A percentile compares a stretch with the other conserved stretches of the same genome.
Conservation (phyloP, 2,797 vertebrate species). For the Pseudomugil tenellus region DNA sequence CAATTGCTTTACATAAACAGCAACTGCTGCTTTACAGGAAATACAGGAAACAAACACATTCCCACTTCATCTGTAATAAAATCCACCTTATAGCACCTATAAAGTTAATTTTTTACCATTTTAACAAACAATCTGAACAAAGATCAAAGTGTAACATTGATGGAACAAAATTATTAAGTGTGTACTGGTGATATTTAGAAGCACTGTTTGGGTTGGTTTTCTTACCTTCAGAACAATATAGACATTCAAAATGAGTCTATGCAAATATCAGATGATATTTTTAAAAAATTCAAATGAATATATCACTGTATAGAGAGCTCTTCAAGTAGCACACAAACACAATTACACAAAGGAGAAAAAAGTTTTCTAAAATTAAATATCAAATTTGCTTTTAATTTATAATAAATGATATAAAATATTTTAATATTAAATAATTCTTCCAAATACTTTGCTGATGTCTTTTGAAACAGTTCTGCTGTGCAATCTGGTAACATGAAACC, state of each 20-base stretch:
- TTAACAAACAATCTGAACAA: neutral
- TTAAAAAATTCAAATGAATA: neutral
- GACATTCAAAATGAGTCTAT: neutral
- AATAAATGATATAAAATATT: slow-evolving; percentile 10
- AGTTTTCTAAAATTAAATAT: slow-evolving; percentile 43
- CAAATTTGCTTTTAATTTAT: slow-evolving; percentile 53
- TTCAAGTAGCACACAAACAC: neutral
- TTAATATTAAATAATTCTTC: slow-evolving; percentile 24
- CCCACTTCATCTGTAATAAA: neutral
- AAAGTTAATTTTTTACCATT: neutral
- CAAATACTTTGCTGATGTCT: neutral
- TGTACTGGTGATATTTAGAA: neutral
- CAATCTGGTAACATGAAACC: neutral
- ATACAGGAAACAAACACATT: neutral
- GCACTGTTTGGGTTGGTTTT: neutral
- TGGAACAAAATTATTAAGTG: neutral
- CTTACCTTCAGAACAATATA: neutral
- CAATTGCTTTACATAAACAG: neutral
- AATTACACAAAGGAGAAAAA: slow-evolving; percentile 5
- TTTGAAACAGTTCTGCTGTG: slow-evolving; percentile 4
- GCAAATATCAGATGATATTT: neutral
- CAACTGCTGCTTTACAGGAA: neutral
- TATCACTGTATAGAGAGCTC: neutral
- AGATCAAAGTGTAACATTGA: neutral
- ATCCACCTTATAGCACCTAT: neutral